Evolutionary conservation across 1,140 invertebrate genomes (phyloP).

Genomic region (Anagrus nilaparvatae): DNA sequence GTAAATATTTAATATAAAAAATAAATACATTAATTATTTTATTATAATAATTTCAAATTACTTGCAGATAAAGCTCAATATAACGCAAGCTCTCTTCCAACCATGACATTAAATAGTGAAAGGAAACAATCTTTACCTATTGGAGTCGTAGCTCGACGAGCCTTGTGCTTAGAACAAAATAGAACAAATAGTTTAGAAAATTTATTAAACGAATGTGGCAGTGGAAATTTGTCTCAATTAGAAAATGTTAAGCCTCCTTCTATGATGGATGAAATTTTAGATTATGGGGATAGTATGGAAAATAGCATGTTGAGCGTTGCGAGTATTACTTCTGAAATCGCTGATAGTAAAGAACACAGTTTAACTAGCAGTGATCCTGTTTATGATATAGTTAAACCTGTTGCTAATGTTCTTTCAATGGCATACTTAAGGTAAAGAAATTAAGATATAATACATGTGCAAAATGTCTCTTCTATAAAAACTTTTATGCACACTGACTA

Average conservation of each 20-base stretch:
- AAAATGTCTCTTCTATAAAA: too few relatives aligned
- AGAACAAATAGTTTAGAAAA: slow-evolving; percentile 52
- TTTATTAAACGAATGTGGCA: slow-evolving; percentile 46
- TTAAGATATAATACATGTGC: too few relatives aligned
- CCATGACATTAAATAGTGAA: slow-evolving; percentile 26
- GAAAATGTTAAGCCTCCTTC: slow-evolving; percentile 76
- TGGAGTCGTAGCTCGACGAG: slow-evolving; percentile 56
- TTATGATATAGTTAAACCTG: slow-evolving; percentile 36
- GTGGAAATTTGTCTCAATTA: slow-evolving; percentile 44
- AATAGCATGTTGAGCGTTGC: slow-evolving; percentile 74
- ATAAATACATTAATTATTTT: background rate
- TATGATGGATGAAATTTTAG: slow-evolving; percentile 64
- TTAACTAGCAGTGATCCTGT: slow-evolving; percentile 28
- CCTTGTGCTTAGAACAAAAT: slow-evolving; percentile 48
- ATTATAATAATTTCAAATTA: too few relatives aligned
- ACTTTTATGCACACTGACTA: too few relatives aligned
- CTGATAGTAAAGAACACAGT: slow-evolving; percentile 42
- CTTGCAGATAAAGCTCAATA: slow-evolving; percentile 29
- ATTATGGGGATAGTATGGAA: slow-evolving; percentile 58
- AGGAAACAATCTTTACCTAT: slow-evolving; percentile 59
- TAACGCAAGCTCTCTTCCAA: slow-evolving; percentile 26
- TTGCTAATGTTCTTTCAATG: slow-evolving; percentile 36
- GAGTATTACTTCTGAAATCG: slow-evolving; percentile 69
- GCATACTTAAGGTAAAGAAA: slow-evolving; percentile 28
- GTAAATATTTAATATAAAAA: background rate